phyloP scores from a whole-genome alignment of 23 tunicate genomes.

The Diplosoma virens region DNA sequence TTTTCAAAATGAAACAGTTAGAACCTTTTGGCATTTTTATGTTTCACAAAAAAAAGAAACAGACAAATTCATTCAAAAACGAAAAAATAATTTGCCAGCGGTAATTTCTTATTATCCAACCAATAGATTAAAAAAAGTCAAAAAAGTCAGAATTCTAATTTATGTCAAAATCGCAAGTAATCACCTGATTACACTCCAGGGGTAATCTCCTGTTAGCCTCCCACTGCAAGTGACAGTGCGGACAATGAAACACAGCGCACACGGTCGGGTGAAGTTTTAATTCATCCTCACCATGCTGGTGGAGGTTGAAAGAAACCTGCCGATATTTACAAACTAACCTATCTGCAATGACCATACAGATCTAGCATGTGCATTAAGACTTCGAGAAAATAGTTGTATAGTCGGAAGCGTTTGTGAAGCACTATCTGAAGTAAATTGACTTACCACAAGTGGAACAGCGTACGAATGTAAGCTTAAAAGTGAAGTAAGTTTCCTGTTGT shows the following conservation, averaged over 20 bases:
- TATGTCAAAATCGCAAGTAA: too few relatives aligned
- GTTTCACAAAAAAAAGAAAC: too few relatives aligned
- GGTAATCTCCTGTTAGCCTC: background rate
- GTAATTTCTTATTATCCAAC: too few relatives aligned
- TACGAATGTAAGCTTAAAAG: background rate
- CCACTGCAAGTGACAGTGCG: background rate
- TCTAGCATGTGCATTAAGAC: background rate
- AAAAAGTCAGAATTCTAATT: too few relatives aligned
- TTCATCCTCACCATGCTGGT: background rate
- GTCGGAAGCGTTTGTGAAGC: background rate
- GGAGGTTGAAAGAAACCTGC: constrained; percentile 3
- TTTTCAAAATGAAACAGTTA: too few relatives aligned
- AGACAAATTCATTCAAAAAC: too few relatives aligned
- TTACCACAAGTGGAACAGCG: constrained; percentile 7
- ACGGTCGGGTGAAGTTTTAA: background rate
- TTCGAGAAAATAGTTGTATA: background rate
- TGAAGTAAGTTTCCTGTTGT: background rate
- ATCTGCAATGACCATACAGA: background rate
- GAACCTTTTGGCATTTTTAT: too few relatives aligned
- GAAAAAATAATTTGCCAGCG: too few relatives aligned
- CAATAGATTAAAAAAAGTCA: too few relatives aligned
- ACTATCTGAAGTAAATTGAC: background rate
- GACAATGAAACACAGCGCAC: constrained; percentile 1
- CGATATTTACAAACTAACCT: background rate
- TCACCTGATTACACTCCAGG: background rate